These are phyloP conservation scores for Julus scanicus DNA, from an alignment of 2,888 invertebrate species.

Conservation along the genomic window DNA sequence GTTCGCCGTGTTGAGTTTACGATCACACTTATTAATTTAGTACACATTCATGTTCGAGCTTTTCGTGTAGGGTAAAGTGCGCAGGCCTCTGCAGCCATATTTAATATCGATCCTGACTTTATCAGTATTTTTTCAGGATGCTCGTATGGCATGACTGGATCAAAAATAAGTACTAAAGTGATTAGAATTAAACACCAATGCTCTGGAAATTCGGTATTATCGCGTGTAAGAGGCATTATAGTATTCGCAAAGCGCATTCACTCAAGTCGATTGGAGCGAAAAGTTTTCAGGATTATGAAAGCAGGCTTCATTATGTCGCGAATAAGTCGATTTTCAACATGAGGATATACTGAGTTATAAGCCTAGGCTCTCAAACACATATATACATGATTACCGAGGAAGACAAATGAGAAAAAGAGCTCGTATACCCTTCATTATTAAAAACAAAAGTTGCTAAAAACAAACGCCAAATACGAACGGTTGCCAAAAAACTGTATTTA, in stretches of 20 bases:
- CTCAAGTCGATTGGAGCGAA: neutral
- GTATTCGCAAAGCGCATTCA: neutral
- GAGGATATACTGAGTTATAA: neutral
- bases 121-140: slow-evolving; percentile 17
- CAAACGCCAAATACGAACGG: neutral
- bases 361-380: neutral
- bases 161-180: neutral
- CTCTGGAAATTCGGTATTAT: neutral
- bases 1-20: neutral
- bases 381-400: neutral
- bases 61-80: neutral
- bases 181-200: slow-evolving; percentile 9
- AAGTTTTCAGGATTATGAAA: neutral
- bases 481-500: neutral
- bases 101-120: neutral
- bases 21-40: neutral
- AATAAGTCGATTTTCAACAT: neutral
- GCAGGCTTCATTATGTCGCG: neutral
- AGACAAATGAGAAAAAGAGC: slow-evolving; percentile 1
- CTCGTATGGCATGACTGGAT: neutral
- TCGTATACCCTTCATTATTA: neutral
- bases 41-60: neutral
- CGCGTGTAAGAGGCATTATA: neutral
- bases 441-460: neutral
- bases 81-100: neutral